A percentile compares a stretch with the other conserved stretches of the same genome.
Conservation (phyloP, 2,113 vertebrate species). For the Tympanuchus pallidicinctus region DNA sequence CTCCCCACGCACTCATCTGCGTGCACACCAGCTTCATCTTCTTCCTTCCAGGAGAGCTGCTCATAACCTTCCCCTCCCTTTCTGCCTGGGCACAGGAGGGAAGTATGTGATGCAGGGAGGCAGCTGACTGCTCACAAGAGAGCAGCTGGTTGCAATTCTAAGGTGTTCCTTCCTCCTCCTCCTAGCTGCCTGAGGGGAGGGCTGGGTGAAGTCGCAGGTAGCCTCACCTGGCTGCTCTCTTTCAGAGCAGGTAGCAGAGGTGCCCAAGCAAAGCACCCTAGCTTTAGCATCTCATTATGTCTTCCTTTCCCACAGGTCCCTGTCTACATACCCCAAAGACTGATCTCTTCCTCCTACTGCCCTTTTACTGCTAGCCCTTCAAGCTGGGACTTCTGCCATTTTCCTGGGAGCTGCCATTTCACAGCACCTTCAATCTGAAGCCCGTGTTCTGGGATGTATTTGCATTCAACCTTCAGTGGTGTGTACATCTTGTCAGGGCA, state of each 20-base stretch:
- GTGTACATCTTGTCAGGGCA: not conserved
- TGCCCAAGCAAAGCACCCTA: no score
- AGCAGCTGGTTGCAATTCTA: not conserved
- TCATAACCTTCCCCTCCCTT: no score
- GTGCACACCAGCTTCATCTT: fast-evolving
- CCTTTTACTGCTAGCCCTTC: not conserved
- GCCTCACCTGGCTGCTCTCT: not conserved
- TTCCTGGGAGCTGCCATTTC: not conserved
- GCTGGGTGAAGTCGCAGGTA: not conserved
- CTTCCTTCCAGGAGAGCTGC: not conserved
- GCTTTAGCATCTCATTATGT: no score
- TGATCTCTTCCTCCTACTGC: not conserved
- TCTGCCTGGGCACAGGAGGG: fast-evolving
- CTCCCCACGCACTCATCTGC: fast-evolving
- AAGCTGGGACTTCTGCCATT: not conserved
- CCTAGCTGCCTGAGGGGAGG: not conserved
- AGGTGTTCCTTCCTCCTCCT: not conserved
- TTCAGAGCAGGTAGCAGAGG: no score
- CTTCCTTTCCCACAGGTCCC: not conserved
- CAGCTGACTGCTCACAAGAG: not conserved
- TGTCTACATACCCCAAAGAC: not conserved
- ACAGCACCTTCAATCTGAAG: not conserved
- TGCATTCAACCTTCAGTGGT: not conserved
- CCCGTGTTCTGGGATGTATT: not conserved
- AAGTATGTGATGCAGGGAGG: fast-evolving